phyloP scores from a whole-genome alignment of 2,888 invertebrate genomes.

The Halictus ligatus region DNA sequence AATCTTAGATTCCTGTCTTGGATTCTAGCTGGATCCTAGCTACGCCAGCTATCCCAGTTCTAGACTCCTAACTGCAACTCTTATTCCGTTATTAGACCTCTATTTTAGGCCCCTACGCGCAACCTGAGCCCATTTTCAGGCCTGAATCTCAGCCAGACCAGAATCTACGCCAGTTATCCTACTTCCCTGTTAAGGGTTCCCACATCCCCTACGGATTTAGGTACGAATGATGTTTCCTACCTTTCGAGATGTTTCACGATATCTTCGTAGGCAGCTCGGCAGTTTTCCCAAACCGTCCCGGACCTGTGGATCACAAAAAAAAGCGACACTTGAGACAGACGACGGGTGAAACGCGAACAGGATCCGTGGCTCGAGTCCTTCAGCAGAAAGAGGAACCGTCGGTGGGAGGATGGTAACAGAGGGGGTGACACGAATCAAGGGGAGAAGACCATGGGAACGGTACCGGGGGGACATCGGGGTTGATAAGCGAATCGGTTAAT shows the following conservation, averaged over 20 bases:
- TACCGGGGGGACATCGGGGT: slow-evolving; percentile 26
- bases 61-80: too few relatives aligned
- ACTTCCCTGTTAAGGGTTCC: neutral
- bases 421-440: neutral
- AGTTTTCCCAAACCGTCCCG: slow-evolving; percentile 94
- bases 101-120: too few relatives aligned
- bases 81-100: too few relatives aligned
- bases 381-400: slow-evolving; percentile 17
- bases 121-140: too few relatives aligned
- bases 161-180: neutral
- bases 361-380: neutral
- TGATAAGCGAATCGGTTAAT: slow-evolving; percentile 68
- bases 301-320: slow-evolving; percentile 79
- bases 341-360: slow-evolving; percentile 5
- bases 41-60: neutral
- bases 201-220: neutral
- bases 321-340: slow-evolving; percentile 44
- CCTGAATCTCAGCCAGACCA: neutral
- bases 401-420: slow-evolving; percentile 7
- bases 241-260: slow-evolving; percentile 97
- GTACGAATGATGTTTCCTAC: slow-evolving; percentile 86
- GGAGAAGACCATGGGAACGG: neutral
- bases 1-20: too few relatives aligned
- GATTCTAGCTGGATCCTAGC: neutral
- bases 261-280: slow-evolving; percentile 97